phyloP scores from a whole-genome alignment of 2,888 invertebrate genomes.

The Heteromurus nitidus region DNA sequence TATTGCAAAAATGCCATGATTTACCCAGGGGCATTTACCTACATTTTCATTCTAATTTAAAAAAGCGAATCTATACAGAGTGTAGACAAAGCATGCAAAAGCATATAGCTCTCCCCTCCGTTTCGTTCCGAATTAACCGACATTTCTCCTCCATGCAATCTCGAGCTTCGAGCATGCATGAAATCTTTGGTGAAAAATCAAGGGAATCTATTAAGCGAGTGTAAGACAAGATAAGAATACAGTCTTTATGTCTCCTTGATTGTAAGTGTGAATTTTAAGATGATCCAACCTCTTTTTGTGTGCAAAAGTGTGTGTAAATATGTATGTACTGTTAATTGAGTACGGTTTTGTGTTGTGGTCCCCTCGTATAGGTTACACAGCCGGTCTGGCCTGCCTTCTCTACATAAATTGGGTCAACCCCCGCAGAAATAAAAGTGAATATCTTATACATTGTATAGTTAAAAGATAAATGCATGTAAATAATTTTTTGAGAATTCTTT shows the following conservation, averaged over 20 bases:
- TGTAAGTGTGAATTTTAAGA: background rate
- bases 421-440: background rate
- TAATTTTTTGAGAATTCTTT: no score
- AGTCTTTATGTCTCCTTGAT: background rate
- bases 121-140: background rate
- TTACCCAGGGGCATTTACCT: conserved; percentile 20
- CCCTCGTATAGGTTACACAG: conserved; percentile 28
- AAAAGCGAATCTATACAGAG: no score
- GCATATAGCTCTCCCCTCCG: background rate
- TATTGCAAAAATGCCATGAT: background rate
- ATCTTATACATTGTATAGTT: background rate
- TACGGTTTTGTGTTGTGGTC: conserved; percentile 5
- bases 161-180: background rate
- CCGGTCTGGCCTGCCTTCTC: conserved; percentile 26
- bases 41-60: background rate
- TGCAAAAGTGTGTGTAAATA: background rate
- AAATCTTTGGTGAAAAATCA: background rate
- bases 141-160: background rate
- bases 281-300: background rate
- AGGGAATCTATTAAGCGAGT: background rate
- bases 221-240: background rate
- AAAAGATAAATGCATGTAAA: no score
- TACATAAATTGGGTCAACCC: conserved; percentile 38
- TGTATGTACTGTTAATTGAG: conserved; percentile 6
- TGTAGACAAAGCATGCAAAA: background rate